phyloP scores from a whole-genome alignment of 2,888 invertebrate genomes.

The Monoplex corrugatus region DNA sequence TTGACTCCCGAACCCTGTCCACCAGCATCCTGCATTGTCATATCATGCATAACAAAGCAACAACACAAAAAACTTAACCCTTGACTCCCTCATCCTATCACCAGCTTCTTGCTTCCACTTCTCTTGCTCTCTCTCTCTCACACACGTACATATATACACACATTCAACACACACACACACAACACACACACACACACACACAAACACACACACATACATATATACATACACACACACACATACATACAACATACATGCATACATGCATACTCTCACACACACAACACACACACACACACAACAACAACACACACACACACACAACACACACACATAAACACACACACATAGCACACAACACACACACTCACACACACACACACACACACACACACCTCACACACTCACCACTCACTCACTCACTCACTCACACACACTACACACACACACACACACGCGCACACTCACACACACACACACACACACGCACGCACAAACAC shows the following conservation, averaged over 20 bases:
- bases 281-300: neutral
- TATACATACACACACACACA: neutral
- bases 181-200: neutral
- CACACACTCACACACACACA: neutral
- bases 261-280: neutral
- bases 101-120: too few species aligned
- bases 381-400: neutral
- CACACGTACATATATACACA: neutral
- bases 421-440: neutral
- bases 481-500: neutral
- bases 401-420: too few species aligned
- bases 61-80: too few species aligned
- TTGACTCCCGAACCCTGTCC: too few species aligned
- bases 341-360: neutral
- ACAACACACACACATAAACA: neutral
- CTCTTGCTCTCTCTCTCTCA: too few species aligned
- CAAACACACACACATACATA: neutral
- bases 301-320: neutral
- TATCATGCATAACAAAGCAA: too few species aligned
- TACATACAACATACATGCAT: neutral
- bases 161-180: neutral
- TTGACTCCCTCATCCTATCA: too few species aligned
- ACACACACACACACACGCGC: neutral
- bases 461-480: neutral
- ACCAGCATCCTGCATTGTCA: too few species aligned